Percentiles rank a stretch among this genome's conserved stretches.
phyloP scores from a whole-genome alignment of 2,888 invertebrate genomes.

The Agrotis ipsilon region DNA sequence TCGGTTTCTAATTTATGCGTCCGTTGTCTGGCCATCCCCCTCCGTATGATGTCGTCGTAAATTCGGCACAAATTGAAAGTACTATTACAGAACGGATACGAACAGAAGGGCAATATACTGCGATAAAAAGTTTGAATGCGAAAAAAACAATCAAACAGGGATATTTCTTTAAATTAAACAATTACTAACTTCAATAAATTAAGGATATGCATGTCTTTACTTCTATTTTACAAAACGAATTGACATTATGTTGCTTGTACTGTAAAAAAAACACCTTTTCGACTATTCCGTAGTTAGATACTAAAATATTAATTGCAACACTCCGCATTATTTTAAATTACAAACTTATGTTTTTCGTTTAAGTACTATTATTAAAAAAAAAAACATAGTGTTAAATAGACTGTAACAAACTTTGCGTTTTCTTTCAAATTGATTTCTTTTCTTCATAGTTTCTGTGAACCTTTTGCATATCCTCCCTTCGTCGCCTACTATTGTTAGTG shows the following conservation, averaged over 20 bases:
- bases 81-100: slow-evolving; percentile 63
- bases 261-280: not conserved
- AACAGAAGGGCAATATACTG: slow-evolving; percentile 34
- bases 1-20: slow-evolving; percentile 85
- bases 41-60: slow-evolving; percentile 72
- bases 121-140: not conserved
- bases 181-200: too few relatives aligned
- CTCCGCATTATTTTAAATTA: not conserved
- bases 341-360: not conserved
- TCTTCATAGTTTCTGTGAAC: not conserved
- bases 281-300: too few relatives aligned
- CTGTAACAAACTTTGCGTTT: too few relatives aligned
- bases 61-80: slow-evolving; percentile 86
- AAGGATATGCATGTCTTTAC: too few relatives aligned
- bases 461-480: slow-evolving; percentile 31
- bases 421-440: not conserved
- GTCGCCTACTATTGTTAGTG: slow-evolving; percentile 64
- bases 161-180: too few relatives aligned
- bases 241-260: too few relatives aligned
- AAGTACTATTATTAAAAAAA: not conserved
- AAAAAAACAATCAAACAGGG: too few relatives aligned
- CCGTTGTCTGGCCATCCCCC: slow-evolving; percentile 78
- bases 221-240: too few relatives aligned
- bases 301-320: not conserved
- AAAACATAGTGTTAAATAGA: too few relatives aligned